Conservation (phyloP, 2,888 invertebrate genomes). For the Leucophenga maculata region DNA sequence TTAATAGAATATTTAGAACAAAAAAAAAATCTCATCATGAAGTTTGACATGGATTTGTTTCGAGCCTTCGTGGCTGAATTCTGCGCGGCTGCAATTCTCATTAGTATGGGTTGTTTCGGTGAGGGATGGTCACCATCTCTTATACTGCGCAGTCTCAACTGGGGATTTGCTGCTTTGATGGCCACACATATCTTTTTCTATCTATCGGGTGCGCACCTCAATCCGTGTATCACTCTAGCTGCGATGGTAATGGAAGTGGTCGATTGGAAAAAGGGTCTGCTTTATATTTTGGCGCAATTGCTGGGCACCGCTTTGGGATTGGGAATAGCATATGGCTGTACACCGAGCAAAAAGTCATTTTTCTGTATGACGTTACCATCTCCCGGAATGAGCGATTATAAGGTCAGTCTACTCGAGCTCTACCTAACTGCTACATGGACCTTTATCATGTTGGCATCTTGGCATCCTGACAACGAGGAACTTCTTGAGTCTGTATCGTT, state of each 20-base stretch:
- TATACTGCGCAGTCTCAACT: constrained; percentile 14
- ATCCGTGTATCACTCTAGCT: constrained; percentile 42
- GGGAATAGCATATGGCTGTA: neutral
- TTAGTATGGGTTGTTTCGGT: constrained; percentile 7
- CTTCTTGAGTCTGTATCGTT: constrained; percentile 36
- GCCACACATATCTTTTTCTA: constrained; percentile 42
- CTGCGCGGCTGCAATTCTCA: constrained; percentile 15
- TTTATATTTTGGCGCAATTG: constrained; percentile 38
- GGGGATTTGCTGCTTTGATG: constrained; percentile 39
- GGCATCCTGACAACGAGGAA: constrained; percentile 35
- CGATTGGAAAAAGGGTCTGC: neutral
- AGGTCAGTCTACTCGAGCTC: constrained; percentile 29
- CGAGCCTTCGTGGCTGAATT: constrained; percentile 36
- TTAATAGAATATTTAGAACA: no score
- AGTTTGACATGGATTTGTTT: constrained; percentile 30
- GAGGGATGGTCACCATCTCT: neutral
- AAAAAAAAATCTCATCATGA: neutral
- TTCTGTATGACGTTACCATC: neutral
- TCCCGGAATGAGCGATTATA: fast-evolving
- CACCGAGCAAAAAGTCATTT: neutral
- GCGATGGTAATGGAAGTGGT: constrained; percentile 38
- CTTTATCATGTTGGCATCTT: constrained; percentile 43
- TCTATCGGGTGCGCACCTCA: constrained; percentile 46
- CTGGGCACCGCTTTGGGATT: constrained; percentile 29
- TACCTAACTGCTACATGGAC: constrained; percentile 41